These are phyloP conservation scores for Prolemur simus DNA, from an alignment of 2,113 vertebrate genomes.

Conservation along the genomic window DNA sequence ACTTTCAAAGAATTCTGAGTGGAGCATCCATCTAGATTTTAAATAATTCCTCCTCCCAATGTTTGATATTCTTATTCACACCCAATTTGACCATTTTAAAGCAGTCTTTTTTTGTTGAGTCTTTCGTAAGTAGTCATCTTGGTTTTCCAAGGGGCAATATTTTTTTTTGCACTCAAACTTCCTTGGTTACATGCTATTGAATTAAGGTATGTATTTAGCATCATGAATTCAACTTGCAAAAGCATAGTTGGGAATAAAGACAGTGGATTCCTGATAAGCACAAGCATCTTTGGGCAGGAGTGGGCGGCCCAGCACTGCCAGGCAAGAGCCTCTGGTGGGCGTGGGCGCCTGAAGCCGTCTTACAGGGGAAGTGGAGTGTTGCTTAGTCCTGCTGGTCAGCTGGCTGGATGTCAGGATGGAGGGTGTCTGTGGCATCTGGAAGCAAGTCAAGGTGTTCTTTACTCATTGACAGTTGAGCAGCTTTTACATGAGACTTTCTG, in stretches of 20 bases:
- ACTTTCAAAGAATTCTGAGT: background rate
- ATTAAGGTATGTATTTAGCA: background rate
- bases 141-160: background rate
- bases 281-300: background rate
- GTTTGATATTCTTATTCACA: background rate
- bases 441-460: background rate
- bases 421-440: background rate
- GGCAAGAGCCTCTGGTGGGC: background rate
- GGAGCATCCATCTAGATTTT: background rate
- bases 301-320: background rate
- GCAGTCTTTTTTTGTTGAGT: background rate
- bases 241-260: background rate
- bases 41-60: background rate
- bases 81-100: background rate
- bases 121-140: background rate
- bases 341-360: rapidly evolving
- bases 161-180: background rate
- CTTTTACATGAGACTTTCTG: background rate
- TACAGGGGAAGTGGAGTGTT: background rate
- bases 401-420: background rate
- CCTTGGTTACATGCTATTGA: background rate
- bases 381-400: background rate
- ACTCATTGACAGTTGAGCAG: background rate
- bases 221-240: background rate
- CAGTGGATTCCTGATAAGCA: background rate